Evolutionary conservation across 2,888 invertebrate genomes (phyloP), one percentile per base, ranked within the genome.

Genomic region (Nymphalis polychloros): DNA sequence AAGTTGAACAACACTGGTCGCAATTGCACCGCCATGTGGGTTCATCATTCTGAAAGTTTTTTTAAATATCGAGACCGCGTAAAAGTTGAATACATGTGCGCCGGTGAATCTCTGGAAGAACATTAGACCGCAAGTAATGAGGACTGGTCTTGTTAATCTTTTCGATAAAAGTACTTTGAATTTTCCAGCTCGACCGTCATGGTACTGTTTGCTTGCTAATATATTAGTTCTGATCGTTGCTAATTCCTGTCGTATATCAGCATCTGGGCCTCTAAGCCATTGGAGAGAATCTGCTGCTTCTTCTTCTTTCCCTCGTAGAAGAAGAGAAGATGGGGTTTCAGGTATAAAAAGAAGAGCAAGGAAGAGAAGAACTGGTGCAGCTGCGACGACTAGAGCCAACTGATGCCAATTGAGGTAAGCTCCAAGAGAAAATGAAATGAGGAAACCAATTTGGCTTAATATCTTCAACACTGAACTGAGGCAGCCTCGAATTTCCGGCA

Each of bases 391-490:
- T 64, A 96, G 88, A 0, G 98, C 97, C 64, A 97, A 94, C 81
- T 96, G 95, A 65, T 96, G 93, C 97, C 97, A 98, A 83, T 96
- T 95, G 4, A 97, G 86, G 81, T 95, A 95, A 8, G 97, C 95
- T 59, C 98, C 98, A 0, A 97, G 94, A 8, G 95, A 94, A 89
- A 96, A 97, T 27, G 96, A 95, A 72, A 96, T 94, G 35, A 98
- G 93, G 70, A 97, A 96, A 2, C 98, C 98, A 59, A 97, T 94
- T 82, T 97, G 97, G 53, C 96, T 96, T 63, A 96, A 94, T 73
- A 98, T 95, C 89, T 98, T 98, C 63, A 97, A 93, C 69, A 97
- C 94, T 27, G 97, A 96, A 78, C 97, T 97, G 59, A 98, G 93
- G 73, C 96, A 96, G 7, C 98, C 98, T 73, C 98, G 93, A 78